A percentile compares a stretch with the other conserved stretches of the same genome.
These are phyloP conservation scores for Spinus olivaceus DNA, from an alignment of 2,797 vertebrate genomes.

Conservation along the genomic window DNA sequence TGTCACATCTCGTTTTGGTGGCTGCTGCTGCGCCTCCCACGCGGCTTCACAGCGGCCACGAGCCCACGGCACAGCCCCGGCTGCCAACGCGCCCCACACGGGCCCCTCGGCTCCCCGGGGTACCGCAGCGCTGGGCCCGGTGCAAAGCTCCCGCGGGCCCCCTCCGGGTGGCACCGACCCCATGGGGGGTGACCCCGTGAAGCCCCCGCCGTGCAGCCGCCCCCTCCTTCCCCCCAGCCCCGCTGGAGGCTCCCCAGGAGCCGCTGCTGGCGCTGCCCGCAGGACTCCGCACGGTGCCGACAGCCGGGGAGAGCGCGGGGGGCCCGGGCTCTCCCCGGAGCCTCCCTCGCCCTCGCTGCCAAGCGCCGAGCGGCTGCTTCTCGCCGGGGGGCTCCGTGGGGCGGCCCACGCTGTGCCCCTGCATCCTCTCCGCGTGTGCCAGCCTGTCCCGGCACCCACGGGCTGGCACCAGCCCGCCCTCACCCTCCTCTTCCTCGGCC, in stretches of 20 bases:
- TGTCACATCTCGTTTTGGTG: fast-evolving
- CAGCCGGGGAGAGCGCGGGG: not conserved
- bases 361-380: not conserved
- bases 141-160: not conserved
- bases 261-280: not conserved
- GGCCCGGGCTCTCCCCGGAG: not conserved
- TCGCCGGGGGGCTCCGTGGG: not conserved
- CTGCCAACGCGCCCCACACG: fast-evolving
- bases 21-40: not conserved
- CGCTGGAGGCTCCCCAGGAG: fast-evolving
- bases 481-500: not conserved
- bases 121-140: fast-evolving
- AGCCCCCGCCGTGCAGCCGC: not conserved
- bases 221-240: not conserved
- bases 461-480: not conserved
- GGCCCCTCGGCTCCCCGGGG: fast-evolving
- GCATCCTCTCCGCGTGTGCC: not conserved
- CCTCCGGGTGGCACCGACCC: fast-evolving
- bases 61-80: fast-evolving
- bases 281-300: not conserved
- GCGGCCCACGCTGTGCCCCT: not conserved
- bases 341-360: not conserved
- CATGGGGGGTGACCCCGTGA: fast-evolving
- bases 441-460: not conserved
- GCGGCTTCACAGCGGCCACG: fast-evolving